Conservation (phyloP, 2,113 vertebrate genomes). For the Rhinolophus sinicus region DNA sequence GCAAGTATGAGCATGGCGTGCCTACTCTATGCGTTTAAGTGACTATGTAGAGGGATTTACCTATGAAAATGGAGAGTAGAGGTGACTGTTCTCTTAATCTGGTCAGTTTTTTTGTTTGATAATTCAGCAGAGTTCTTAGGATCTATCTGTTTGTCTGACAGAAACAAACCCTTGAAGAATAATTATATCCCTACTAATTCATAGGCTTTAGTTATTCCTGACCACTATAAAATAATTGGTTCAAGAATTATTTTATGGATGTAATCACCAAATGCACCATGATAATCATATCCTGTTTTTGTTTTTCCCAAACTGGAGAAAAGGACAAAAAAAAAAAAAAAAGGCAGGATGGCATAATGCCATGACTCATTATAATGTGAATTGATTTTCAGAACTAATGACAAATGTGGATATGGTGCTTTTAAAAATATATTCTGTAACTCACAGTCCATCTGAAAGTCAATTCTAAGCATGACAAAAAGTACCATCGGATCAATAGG, state of each 20-base stretch:
- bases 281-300: not conserved
- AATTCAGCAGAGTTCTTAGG: not conserved
- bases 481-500: not conserved
- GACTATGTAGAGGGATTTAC: not conserved
- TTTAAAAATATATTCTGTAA: slow-evolving; percentile 1
- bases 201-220: not conserved
- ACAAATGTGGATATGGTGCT: slow-evolving; percentile 25
- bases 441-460: not conserved
- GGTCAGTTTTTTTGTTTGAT: not conserved
- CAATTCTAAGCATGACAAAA: slow-evolving; percentile 42
- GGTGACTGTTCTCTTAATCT: not conserved
- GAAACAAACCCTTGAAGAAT: not conserved
- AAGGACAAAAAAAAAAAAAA: not conserved
- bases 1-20: not conserved
- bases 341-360: not conserved
- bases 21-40: not conserved
- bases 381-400: slow-evolving; percentile 49
- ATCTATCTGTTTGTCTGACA: not conserved
- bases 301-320: slow-evolving; percentile 13
- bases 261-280: slow-evolving; percentile 16
- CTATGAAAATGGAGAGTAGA: not conserved
- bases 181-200: slow-evolving; percentile 5
- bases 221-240: slow-evolving; percentile 38
- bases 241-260: slow-evolving; percentile 22
- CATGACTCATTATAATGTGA: not conserved